A percentile compares a stretch with the other conserved stretches of the same genome.
Evolutionary conservation across 2,113 vertebrate species (phyloP).

Genomic region (Perccottus glenii): DNA sequence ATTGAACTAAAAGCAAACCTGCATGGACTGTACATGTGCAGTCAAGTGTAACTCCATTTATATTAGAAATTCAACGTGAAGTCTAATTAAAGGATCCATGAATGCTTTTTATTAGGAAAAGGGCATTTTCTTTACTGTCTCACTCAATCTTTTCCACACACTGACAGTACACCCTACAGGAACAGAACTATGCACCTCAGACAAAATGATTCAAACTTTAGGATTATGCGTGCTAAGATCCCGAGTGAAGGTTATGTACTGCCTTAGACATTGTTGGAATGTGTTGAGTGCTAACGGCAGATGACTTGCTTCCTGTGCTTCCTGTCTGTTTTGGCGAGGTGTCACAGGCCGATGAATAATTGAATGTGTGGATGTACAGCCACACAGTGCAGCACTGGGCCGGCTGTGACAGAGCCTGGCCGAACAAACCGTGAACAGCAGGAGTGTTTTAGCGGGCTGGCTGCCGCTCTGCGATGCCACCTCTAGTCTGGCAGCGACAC

Average conservation of each 20-base stretch:
- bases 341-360: conserved; percentile 58
- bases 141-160: no score
- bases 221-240: no score
- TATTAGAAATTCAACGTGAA: no score
- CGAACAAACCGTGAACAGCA: conserved; percentile 66
- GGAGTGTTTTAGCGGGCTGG: conserved; percentile 65
- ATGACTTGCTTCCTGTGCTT: conserved; percentile 25
- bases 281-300: conserved; percentile 25
- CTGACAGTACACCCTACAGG: no score
- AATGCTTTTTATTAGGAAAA: no score
- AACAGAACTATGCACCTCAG: no score
- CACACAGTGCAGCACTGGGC: conserved; percentile 51
- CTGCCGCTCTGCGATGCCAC: conserved; percentile 63
- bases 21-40: no score
- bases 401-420: conserved; percentile 61
- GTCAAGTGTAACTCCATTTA: no score
- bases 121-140: no score
- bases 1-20: no score
- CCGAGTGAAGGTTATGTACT: neutral
- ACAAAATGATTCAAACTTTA: no score
- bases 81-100: no score
- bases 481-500: conserved; percentile 62
- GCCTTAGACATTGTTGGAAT: neutral
- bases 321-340: conserved; percentile 35
- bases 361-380: conserved; percentile 60